Percentiles rank a stretch among this genome's conserved stretches.
These are phyloP conservation scores for Crematogaster levior DNA, from an alignment of 2,888 invertebrate genomes.

Conservation along the genomic window DNA sequence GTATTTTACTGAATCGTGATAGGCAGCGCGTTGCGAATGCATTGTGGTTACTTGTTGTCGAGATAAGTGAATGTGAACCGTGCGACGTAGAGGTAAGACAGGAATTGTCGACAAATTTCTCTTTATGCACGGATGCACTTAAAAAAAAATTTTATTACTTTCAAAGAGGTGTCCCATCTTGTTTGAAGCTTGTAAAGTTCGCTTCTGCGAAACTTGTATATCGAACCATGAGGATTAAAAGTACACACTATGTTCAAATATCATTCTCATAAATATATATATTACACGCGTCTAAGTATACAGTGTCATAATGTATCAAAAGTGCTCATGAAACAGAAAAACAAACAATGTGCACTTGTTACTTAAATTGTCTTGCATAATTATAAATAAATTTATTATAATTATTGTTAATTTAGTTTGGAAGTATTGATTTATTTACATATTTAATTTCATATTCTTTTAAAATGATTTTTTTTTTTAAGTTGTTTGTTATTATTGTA, in stretches of 20 bases:
- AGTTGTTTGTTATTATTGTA: background rate
- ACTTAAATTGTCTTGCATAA: background rate
- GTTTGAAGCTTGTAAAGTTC: constrained; percentile 42
- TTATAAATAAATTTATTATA: background rate
- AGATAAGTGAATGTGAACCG: constrained; percentile 10
- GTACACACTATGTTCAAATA: constrained; percentile 16
- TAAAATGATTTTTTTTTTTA: background rate
- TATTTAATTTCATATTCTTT: background rate
- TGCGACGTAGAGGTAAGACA: constrained; percentile 4
- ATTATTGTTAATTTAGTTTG: background rate
- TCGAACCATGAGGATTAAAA: constrained; percentile 34
- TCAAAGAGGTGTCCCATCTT: constrained; percentile 24
- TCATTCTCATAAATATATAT: background rate
- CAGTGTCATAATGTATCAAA: background rate
- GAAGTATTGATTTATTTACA: background rate
- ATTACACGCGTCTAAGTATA: background rate
- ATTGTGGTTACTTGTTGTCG: constrained; percentile 39
- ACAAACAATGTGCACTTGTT: background rate
- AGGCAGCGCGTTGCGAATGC: constrained; percentile 1
- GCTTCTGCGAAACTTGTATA: constrained; percentile 36
- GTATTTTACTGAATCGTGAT: constrained; percentile 31
- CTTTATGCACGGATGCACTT: constrained; percentile 46
- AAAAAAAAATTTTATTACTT: constrained; percentile 55
- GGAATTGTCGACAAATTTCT: constrained; percentile 49
- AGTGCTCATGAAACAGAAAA: background rate